phyloP scores from a whole-genome alignment of 2,888 invertebrate species.

The Ectemnius continuus region DNA sequence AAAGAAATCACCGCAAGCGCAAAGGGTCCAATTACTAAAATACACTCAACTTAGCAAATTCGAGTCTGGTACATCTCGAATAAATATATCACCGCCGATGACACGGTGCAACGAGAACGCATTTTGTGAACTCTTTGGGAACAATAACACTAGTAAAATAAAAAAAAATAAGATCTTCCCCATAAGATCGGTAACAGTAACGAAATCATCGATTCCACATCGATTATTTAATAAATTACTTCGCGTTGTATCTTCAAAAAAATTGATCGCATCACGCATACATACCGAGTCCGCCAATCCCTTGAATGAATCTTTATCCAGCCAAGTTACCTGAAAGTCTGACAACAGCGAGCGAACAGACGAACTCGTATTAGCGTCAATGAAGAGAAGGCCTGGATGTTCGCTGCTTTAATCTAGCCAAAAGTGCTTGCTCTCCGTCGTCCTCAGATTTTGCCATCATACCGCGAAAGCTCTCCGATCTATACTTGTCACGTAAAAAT shows the following conservation, averaged over 20 bases:
- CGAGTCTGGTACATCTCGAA: conserved; percentile 49
- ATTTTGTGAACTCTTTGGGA: conserved; percentile 51
- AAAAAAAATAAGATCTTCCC: conserved; percentile 42
- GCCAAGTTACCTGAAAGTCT: conserved; percentile 3
- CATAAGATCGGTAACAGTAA: conserved; percentile 52
- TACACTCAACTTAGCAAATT: conserved; percentile 3
- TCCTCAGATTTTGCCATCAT: conserved; percentile 70
- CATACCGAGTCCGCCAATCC: neutral
- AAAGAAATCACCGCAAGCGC: neutral
- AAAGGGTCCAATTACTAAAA: conserved; percentile 1
- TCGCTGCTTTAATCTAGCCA: conserved; percentile 78
- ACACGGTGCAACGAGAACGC: conserved; percentile 52
- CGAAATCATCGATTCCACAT: conserved; percentile 41
- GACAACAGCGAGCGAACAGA: neutral
- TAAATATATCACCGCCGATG: conserved; percentile 36
- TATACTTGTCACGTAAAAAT: conserved; percentile 91
- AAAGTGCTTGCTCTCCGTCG: conserved; percentile 74
- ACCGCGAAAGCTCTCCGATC: conserved; percentile 88
- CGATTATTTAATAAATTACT: conserved; percentile 8
- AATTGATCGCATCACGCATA: neutral
- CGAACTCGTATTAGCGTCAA: conserved; percentile 69
- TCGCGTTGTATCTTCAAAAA: neutral
- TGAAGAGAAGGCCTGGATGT: conserved; percentile 76
- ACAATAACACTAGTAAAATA: conserved; percentile 39
- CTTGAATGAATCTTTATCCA: conserved; percentile 1